Evolutionary conservation across 2,797 vertebrate species (phyloP).

Genomic region (Eospalax fontanierii): DNA sequence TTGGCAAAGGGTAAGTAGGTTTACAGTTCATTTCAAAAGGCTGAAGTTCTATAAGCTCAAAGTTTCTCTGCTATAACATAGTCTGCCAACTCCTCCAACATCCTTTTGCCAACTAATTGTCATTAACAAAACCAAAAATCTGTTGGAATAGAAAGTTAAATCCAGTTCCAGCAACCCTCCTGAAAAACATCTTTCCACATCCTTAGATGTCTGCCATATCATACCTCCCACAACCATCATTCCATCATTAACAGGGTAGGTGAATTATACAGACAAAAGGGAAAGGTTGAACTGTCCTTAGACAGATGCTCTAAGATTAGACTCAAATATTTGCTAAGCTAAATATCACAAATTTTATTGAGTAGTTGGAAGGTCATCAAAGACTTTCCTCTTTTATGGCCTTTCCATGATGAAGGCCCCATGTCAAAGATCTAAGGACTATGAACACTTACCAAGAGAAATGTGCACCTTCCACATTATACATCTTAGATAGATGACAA

Average conservation of each 20-base stretch:
- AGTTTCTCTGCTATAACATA: background rate
- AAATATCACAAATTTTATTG: too few relatives aligned
- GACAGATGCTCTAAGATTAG: background rate
- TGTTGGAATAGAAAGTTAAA: background rate
- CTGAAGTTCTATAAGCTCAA: background rate
- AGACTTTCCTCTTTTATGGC: background rate
- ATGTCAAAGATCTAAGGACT: background rate
- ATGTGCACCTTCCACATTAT: background rate
- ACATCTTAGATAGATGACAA: background rate
- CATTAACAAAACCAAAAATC: background rate
- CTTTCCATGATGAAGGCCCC: background rate
- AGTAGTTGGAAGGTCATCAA: background rate
- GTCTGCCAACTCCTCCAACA: background rate
- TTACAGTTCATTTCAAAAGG: background rate
- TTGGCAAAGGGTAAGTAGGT: background rate
- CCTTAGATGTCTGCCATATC: background rate
- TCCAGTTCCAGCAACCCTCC: background rate
- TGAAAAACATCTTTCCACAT: background rate
- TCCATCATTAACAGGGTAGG: background rate
- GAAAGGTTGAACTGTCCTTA: background rate
- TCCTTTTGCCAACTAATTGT: background rate
- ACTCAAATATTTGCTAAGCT: too few relatives aligned
- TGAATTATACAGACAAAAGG: background rate
- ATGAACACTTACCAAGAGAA: conserved; percentile 1
- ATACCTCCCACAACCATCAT: background rate